Evolutionary conservation across 2,797 vertebrate genomes (phyloP).

Genomic region (Potorous gilbertii): DNA sequence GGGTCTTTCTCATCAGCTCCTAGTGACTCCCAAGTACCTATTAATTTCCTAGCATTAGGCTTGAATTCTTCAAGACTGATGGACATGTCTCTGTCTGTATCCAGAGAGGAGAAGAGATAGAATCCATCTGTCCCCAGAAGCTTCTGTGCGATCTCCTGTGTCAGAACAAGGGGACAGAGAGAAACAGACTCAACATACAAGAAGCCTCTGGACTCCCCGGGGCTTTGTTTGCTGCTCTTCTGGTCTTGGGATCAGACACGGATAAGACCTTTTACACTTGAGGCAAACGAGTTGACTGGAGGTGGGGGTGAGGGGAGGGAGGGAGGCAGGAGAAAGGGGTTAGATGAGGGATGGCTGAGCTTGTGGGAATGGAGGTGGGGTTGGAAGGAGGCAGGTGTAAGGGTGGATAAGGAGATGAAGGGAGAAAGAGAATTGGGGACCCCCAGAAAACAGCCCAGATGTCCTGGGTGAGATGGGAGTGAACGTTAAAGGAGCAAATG

Average conservation of each 20-base stretch:
- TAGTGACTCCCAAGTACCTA: constrained; percentile 85
- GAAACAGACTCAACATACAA: not conserved
- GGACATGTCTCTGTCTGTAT: constrained; percentile 90
- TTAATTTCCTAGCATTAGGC: constrained; percentile 84
- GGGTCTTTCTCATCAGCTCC: not conserved
- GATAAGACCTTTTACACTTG: not conserved
- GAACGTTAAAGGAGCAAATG: too few relatives aligned
- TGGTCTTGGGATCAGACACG: not conserved
- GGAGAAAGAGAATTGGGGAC: not conserved
- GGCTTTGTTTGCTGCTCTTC: not conserved
- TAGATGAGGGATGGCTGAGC: not conserved
- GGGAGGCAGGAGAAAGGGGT: not conserved
- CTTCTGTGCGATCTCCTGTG: constrained; percentile 89
- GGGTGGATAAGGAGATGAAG: not conserved
- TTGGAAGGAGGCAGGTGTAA: not conserved
- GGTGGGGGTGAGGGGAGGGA: not conserved
- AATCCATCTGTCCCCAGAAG: constrained; percentile 90
- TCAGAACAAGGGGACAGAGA: not conserved
- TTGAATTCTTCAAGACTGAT: constrained; percentile 96
- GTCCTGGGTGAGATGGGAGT: not conserved
- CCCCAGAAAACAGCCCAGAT: not conserved
- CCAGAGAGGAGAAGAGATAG: constrained; percentile 94
- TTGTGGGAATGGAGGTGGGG: not conserved
- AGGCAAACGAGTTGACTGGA: not conserved
- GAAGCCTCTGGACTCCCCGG: not conserved